Conservation (phyloP, 1,140 invertebrate genomes). For the Bactericera cockerelli region DNA sequence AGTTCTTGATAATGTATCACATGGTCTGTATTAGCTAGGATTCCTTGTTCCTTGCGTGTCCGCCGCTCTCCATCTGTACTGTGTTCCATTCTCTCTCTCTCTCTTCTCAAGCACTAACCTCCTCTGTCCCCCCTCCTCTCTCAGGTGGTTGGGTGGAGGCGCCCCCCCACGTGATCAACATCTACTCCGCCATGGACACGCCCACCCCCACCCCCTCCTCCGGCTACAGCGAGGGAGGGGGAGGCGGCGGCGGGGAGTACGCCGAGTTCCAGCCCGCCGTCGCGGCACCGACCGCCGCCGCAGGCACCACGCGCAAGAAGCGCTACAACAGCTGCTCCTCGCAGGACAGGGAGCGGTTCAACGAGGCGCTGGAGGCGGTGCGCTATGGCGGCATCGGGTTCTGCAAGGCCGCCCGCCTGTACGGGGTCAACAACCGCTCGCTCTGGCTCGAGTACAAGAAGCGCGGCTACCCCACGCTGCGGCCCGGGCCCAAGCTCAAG, state of each 20-base stretch:
- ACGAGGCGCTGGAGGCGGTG: slow-evolving; percentile 53
- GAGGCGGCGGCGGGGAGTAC: neutral
- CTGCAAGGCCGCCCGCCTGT: slow-evolving; percentile 63
- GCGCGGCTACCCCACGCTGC: slow-evolving; percentile 56
- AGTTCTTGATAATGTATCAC: no score
- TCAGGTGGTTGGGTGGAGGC: slow-evolving; percentile 7
- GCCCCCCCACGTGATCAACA: slow-evolving; percentile 4
- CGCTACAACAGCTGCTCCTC: neutral
- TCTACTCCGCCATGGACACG: neutral
- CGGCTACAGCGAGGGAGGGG: no score
- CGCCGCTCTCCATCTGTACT: neutral
- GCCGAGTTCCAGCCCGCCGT: neutral
- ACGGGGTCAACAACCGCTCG: slow-evolving; percentile 66
- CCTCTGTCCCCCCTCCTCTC: neutral
- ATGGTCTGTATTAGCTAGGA: no score
- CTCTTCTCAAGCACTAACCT: neutral
- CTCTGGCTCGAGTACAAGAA: slow-evolving; percentile 72
- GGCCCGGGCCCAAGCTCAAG: slow-evolving; percentile 29
- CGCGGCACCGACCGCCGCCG: no score
- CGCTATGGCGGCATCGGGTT: slow-evolving; percentile 66
- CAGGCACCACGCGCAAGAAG: neutral
- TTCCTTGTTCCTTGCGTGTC: no score
- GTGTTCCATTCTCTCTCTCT: neutral
- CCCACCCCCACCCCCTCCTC: neutral
- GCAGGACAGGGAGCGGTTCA: slow-evolving; percentile 17